Evolutionary conservation across 2,888 invertebrate genomes (phyloP).

Genomic region (Lacanobia oleracea): DNA sequence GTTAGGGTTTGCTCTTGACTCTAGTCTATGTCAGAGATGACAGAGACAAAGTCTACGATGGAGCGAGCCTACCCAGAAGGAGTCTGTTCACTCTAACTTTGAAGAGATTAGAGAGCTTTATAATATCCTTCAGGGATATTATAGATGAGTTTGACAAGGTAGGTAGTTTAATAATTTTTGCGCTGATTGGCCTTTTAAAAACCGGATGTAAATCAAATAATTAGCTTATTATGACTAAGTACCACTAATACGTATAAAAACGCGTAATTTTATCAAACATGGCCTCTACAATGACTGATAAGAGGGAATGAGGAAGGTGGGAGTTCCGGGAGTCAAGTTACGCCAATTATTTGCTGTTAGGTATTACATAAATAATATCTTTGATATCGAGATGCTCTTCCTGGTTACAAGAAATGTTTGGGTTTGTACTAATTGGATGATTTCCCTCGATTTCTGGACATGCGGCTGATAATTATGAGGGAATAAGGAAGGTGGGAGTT

Average conservation of each 20-base stretch:
- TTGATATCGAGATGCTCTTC: slow-evolving; percentile 7
- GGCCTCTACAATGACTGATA: slow-evolving; percentile 27
- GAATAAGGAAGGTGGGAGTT: slow-evolving; percentile 38
- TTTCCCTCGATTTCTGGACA: neutral
- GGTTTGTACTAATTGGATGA: neutral
- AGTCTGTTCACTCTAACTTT: too few species aligned
- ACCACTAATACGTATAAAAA: slow-evolving; percentile 5
- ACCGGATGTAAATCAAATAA: neutral
- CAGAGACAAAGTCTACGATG: too few species aligned
- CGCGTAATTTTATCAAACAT: slow-evolving; percentile 17
- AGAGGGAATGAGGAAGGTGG: slow-evolving; percentile 32
- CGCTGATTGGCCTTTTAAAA: neutral
- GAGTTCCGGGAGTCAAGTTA: slow-evolving; percentile 38
- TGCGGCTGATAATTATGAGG: slow-evolving; percentile 31
- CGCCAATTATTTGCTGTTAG: slow-evolving; percentile 19
- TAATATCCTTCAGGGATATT: too few species aligned
- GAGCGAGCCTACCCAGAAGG: too few species aligned
- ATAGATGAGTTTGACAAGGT: too few species aligned
- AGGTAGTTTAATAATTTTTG: too few species aligned
- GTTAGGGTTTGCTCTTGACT: too few species aligned
- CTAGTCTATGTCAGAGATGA: too few species aligned
- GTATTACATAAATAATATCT: neutral
- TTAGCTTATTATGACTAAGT: neutral
- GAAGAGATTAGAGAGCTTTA: too few species aligned
- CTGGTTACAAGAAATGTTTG: slow-evolving; percentile 2